Conservation (phyloP, 53 echinoderm and acorn worm species). For the Holothuria leucospilota region DNA sequence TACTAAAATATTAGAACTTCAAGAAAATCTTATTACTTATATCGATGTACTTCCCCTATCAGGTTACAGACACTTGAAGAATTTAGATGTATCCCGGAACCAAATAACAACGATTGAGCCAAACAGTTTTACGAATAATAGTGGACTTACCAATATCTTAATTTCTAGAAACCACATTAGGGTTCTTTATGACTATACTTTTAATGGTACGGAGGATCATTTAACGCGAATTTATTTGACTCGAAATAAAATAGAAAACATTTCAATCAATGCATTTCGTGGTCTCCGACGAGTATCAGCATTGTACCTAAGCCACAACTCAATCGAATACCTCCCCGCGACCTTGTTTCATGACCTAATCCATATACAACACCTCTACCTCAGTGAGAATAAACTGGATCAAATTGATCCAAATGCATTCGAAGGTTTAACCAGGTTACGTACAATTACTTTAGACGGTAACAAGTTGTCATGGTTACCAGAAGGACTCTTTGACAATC, state of each 20-base stretch:
- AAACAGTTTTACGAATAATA: not conserved
- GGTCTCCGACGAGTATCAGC: not conserved
- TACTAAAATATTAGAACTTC: not conserved
- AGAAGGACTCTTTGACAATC: not conserved
- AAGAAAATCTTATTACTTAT: not conserved
- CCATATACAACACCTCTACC: not conserved
- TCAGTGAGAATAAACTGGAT: not conserved
- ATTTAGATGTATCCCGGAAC: not conserved
- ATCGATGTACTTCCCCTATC: not conserved
- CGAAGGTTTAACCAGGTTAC: not conserved
- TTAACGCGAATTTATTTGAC: constrained; percentile 3
- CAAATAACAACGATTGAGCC: not conserved
- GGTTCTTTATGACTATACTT: not conserved
- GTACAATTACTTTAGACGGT: not conserved
- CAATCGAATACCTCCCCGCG: too few relatives aligned
- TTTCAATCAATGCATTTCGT: not conserved
- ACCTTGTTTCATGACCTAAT: too few relatives aligned
- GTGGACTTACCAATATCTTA: not conserved
- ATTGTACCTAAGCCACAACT: too few relatives aligned
- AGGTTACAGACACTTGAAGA: not conserved
- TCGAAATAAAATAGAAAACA: not conserved
- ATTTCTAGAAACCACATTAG: not conserved
- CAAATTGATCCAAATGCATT: not conserved
- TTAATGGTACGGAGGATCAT: not conserved
- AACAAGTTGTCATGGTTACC: not conserved